Conservation (phyloP, 2,888 invertebrate genomes). For the Pollenia angustigena region DNA sequence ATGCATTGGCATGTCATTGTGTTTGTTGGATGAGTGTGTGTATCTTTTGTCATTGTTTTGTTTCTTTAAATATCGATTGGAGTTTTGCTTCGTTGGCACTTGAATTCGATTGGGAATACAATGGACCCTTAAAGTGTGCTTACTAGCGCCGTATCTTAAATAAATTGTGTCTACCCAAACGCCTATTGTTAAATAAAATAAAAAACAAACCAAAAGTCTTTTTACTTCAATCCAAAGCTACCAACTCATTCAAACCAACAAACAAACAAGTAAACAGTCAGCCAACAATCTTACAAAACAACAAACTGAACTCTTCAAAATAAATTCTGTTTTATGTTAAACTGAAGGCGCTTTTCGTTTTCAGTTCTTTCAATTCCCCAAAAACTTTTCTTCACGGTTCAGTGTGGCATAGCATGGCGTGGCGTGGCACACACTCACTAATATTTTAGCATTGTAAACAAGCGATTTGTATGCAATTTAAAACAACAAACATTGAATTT, state of each 20-base stretch:
- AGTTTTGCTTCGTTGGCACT: constrained; percentile 75
- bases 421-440: constrained; percentile 44
- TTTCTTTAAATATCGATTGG: constrained; percentile 74
- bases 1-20: constrained; percentile 35
- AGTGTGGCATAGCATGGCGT: constrained; percentile 57
- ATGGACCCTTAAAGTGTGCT: constrained; percentile 85
- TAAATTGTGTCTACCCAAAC: constrained; percentile 83
- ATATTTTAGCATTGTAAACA: constrained; percentile 81
- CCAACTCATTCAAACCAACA: constrained; percentile 11
- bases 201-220: constrained; percentile 16
- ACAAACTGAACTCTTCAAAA: constrained; percentile 23
- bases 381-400: constrained; percentile 15
- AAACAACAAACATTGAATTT: constrained; percentile 73
- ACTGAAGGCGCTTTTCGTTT: constrained; percentile 57
- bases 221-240: constrained; percentile 14
- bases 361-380: constrained; percentile 37
- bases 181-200: constrained; percentile 74
- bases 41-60: constrained; percentile 37
- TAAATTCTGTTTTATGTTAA: constrained; percentile 14
- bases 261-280: constrained; percentile 5
- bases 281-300: constrained; percentile 9
- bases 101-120: constrained; percentile 80
- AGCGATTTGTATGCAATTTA: constrained; percentile 81
- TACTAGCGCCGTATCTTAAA: constrained; percentile 85
- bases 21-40: constrained; percentile 1